Evolutionary conservation across 2,113 vertebrate genomes (phyloP), one percentile per base, ranked within the genome.

Genomic region (Microtus pennsylvanicus): DNA sequence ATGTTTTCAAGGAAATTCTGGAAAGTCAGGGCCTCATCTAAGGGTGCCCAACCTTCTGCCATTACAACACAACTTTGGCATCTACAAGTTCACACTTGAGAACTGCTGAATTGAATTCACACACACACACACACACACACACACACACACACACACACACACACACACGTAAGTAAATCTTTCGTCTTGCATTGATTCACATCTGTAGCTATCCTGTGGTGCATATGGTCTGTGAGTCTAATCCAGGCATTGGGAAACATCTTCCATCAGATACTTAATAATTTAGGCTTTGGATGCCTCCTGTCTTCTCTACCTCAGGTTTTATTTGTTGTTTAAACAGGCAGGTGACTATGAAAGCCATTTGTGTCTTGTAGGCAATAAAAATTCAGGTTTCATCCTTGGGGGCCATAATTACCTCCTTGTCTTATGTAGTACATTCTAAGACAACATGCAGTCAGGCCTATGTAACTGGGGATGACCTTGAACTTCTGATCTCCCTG

Each of bases 241-340:
- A 28, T 86, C 14, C 33, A 67, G 50, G 33, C 16, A 30, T 1
- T n/a, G 26, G 67, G 16, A 82, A 70, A 63, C 6, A 8, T 90
- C 76, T 88, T 58, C 58, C 69, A 14, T 83, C 58, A 76, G 80
- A 55, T n/a, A 33, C 77, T 83, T 89, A 93, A 70, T 67, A 58
- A 87, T 90, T 95, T 81, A 78, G 50, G 45, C 5, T 94, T 90
- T 67, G 52, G 7, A 55, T 47, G 12, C 33, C 38, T 26, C n/a
- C 6, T 33, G 67, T 52, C 30, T 95, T 89, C 35, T 85, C 58
- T 82, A 13, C 17, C n/a, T 61, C 21, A 33, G 9, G 30, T 33
- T 69, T 69, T 70, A 7, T 38, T 67, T 82, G 11, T 83, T 81
- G 19, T 91, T 93, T 92, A 61, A 94, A 86, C 12, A 94, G 83